phyloP scores from a whole-genome alignment of 2,113 vertebrate species.

The mouse (Mus musculus) region GRCm39 chr3:101233001-101233500 shows the following conservation, averaged over 20 bases:
- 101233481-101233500: no score
- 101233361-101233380: neutral
- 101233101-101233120: accelerated
- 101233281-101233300: neutral
- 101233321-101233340: neutral
- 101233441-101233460: no score
- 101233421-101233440: no score
- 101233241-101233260: neutral
- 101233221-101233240: neutral
- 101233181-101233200: no score
- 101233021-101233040: neutral
- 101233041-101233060: neutral
- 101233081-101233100: neutral
- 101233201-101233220: neutral
- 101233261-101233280: neutral
- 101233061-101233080: neutral
- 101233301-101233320: neutral
- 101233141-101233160: neutral
- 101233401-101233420: no score
- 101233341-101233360: neutral
- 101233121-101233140: neutral
- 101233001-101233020: neutral
- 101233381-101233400: no score
- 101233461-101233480: no score
- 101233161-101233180: neutral